These are phyloP conservation scores for Cydia amplana DNA, from an alignment of 1,140 invertebrate species.

Conservation along the genomic window DNA sequence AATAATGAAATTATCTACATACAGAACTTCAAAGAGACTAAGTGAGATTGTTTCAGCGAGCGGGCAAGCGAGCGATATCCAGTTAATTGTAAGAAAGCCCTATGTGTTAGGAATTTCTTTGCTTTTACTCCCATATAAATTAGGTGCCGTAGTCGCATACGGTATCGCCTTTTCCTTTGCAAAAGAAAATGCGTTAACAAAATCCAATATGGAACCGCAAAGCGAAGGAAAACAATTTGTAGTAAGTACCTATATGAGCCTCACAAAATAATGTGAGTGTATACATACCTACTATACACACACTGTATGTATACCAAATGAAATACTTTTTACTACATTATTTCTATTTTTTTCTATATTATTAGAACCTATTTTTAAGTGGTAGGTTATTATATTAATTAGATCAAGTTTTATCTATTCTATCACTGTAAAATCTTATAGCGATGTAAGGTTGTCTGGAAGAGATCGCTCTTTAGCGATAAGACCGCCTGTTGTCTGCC, in stretches of 20 bases:
- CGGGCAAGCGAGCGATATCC: constrained; percentile 1
- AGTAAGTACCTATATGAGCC: background rate
- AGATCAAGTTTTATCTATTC: no score
- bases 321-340: no score
- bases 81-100: constrained; percentile 14
- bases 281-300: no score
- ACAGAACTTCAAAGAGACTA: constrained; percentile 14
- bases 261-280: background rate
- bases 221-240: constrained; percentile 5
- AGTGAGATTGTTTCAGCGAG: constrained; percentile 14
- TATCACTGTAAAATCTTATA: no score
- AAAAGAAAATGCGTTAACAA: constrained; percentile 21
- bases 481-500: no score
- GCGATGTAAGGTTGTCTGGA: no score
- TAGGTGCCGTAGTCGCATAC: background rate
- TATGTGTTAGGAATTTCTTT: background rate
- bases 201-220: constrained; percentile 26
- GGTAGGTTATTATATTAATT: no score
- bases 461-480: no score
- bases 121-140: background rate
- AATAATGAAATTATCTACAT: constrained; percentile 37
- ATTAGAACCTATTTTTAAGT: no score
- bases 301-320: no score
- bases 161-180: constrained; percentile 11
- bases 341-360: no score